These are phyloP conservation scores for Megalopta genalis DNA, from an alignment of 1,140 invertebrate genomes.

Conservation along the genomic window DNA sequence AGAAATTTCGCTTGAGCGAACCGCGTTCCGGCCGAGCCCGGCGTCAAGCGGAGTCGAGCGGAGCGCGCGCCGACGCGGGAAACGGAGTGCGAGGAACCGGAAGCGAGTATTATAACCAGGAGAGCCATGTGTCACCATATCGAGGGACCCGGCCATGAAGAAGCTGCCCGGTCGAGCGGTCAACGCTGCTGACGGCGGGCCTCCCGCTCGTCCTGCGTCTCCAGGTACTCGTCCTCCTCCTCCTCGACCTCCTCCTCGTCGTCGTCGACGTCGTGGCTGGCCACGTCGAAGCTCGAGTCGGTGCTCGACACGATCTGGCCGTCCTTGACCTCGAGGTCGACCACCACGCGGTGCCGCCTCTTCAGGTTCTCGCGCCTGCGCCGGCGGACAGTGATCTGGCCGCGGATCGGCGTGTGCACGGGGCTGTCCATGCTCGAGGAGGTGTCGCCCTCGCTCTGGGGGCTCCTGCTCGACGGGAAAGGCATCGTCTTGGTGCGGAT, in stretches of 20 bases:
- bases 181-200: constrained; percentile 50
- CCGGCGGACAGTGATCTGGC: constrained; percentile 73
- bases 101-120: too few relatives aligned
- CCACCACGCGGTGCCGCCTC: constrained; percentile 73
- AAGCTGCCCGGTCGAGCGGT: neutral
- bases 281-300: constrained; percentile 85
- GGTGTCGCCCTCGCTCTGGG: constrained; percentile 78
- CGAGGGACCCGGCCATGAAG: neutral
- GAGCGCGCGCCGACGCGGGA: neutral
- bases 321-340: constrained; percentile 78
- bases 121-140: too few relatives aligned
- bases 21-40: too few relatives aligned
- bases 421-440: constrained; percentile 79
- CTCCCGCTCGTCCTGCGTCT: constrained; percentile 45
- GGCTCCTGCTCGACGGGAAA: constrained; percentile 73
- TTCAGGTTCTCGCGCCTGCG: constrained; percentile 74
- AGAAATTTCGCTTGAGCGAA: neutral
- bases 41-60: too few relatives aligned
- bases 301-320: constrained; percentile 80
- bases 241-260: constrained; percentile 62
- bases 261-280: constrained; percentile 80
- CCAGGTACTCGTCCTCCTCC: constrained; percentile 65
- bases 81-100: too few relatives aligned
- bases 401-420: constrained; percentile 75
- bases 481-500: constrained; percentile 78